Evolutionary conservation across 2,113 vertebrate genomes (phyloP).

Genomic region (Bubo blakistoni): DNA sequence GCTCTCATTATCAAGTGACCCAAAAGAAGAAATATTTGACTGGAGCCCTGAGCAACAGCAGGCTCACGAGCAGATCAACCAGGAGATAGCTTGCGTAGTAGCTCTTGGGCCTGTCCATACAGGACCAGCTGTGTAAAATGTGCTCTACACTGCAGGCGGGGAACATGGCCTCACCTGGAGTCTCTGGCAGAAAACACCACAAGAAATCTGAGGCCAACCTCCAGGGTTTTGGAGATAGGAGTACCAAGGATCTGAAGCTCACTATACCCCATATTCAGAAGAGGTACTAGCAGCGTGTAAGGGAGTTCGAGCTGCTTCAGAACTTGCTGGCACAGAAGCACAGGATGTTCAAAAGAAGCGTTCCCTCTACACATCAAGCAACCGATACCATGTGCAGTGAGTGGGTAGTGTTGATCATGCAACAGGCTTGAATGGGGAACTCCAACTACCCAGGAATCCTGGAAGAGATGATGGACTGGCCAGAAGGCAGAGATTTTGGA

Average conservation of each 20-base stretch:
- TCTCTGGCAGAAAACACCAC: neutral
- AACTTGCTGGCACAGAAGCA: neutral
- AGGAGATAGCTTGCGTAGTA: neutral
- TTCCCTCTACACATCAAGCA: neutral
- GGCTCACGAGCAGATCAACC: neutral
- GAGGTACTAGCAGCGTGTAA: neutral
- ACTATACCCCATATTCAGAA: neutral
- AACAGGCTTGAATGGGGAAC: neutral
- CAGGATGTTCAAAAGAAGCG: neutral
- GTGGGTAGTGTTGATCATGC: neutral
- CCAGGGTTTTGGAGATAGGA: neutral
- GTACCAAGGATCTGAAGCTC: neutral
- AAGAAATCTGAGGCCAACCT: neutral
- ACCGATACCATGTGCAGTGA: fast-evolving
- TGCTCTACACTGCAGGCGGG: neutral
- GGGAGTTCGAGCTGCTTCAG: neutral
- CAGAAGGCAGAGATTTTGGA: neutral
- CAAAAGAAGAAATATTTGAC: neutral
- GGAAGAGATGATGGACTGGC: neutral
- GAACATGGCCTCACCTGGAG: neutral
- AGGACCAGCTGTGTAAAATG: neutral
- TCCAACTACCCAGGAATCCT: neutral
- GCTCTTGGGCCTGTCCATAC: neutral
- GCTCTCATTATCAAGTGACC: neutral
- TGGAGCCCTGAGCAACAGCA: neutral